Evolutionary conservation across 2,113 vertebrate species (phyloP), one percentile per base, ranked within the genome.

Genomic region (Theristicus caerulescens): DNA sequence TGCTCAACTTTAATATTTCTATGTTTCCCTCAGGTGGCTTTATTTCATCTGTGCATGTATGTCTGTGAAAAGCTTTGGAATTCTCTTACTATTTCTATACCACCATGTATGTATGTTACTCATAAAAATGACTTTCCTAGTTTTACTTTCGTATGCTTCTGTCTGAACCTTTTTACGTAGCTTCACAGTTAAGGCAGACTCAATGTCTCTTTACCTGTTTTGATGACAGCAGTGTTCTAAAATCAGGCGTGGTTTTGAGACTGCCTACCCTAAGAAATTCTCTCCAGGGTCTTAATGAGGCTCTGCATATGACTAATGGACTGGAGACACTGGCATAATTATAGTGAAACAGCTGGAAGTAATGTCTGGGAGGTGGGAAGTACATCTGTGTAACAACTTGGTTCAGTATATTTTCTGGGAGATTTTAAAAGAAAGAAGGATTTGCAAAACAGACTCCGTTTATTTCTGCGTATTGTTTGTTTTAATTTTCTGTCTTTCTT

Each of bases 41-140:
- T 80, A 66, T 93, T 96, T 81, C 85, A 82, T 88, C 76, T 93
- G 82, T 94, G 88, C 58, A 57, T 94, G 59, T 84, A 9, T 96
- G 73, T 85, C 71, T 91, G 70, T 91, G 88, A 86, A 96, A 93
- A 92, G 77, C 84, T 83, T 92, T 55, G 90, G 88, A 83, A 93
- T 95, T 95, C 85, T 85, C 46, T 96, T 91, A 9, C 38, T 91
- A 24, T 93, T 93, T 86, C 58, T 93, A 0, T 70, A 46, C 49
- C 72, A 73, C 70, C 69, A 19, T 78, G 78, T 58, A 59, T 95
- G 71, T 93, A 73, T 73, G 85, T 83, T 89, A 40, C 58, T 80
- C 21, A 1, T 62, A 51, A 49, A 82, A 91, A 54, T 80, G 62
- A 2, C 36, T 88, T 94, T 87, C 18, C 61, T 90, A 32, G 29